These are phyloP conservation scores for Motacilla alba DNA, from an alignment of 2,113 vertebrate species.

Conservation along the genomic window DNA sequence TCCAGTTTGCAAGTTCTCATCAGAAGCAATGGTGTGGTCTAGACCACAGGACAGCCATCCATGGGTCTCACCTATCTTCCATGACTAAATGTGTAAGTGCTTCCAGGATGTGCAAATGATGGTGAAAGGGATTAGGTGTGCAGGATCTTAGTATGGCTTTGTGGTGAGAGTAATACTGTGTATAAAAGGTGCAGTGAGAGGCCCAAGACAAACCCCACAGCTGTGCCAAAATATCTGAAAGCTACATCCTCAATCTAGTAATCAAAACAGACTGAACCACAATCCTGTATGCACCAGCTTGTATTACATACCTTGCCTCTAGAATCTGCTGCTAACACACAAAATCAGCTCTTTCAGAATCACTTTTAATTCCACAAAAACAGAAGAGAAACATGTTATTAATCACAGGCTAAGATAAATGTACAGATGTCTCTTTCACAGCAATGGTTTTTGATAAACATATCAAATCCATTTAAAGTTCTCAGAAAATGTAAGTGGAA, in stretches of 20 bases:
- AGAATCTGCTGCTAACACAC: neutral
- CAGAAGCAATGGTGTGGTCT: neutral
- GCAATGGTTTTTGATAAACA: neutral
- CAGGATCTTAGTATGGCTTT: neutral
- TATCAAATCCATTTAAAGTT: neutral
- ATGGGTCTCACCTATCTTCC: neutral
- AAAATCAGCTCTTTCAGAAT: neutral
- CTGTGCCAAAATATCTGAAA: neutral
- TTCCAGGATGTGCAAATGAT: neutral
- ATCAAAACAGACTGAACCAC: neutral
- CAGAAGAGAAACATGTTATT: neutral
- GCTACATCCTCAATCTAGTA: neutral
- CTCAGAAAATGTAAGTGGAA: neutral
- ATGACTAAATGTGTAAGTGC: neutral
- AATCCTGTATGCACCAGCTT: fast-evolving
- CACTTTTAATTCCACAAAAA: neutral
- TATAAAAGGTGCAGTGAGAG: neutral
- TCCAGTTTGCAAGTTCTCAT: neutral
- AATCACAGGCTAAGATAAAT: neutral
- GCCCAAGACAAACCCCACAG: neutral
- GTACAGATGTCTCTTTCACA: neutral
- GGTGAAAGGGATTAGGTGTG: neutral
- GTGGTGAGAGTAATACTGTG: neutral
- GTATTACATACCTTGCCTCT: neutral
- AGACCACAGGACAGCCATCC: neutral